Base-by-base conservation (phyloP, 1,140 invertebrate species). In the Trichomalopsis sarcophagae region DNA sequence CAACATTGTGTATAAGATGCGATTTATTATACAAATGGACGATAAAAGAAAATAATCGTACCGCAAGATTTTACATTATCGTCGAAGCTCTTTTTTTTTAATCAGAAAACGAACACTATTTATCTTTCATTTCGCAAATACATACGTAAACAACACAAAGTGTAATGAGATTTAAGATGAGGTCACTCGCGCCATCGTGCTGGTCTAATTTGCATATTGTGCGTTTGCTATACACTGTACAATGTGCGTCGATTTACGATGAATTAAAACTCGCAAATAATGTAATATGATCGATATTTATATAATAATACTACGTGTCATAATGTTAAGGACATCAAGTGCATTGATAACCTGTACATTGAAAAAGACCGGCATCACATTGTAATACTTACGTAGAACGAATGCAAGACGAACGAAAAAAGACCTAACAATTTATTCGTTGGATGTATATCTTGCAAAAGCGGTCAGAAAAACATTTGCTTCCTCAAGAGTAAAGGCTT, bases 231-330 rank as follows among this genome's bases (percentile, higher is more conserved):
- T n/a, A 44, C 7, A 44, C 40, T 44, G 40, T 27, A 23, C 27
- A 71, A 33, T 9, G 30, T n/a, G 23, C 23, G 27, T 71, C 27
- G 30, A 71, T 14, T 71, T n/a, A 71, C 23, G 30, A 71, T 71
- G 23, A 30, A 71, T 71, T 71, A 71, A 71, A 30, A 33, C 23
- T 71, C 27, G 23, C 68, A 33, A 30, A 30, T 71, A 30, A 71
- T 71, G 68, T 10, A 71, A 71, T 33, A 62, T 40, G 30, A 75
- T 82, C 30, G n/a, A 74, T 82, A 75, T 36, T 75, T 62, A 55
- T 47, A 81, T 82, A 62, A 75, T 75, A 71, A 71, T 40, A 75
- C 11, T 62, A 55, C 27, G 2, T n/a, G 47, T 73, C 2, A 14
- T 30, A 62, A 74, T 36, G 4, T 33, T 73, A 47, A 75, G 23